Percentiles rank a stretch among this genome's conserved stretches.
Evolutionary conservation across 2,888 invertebrate genomes (phyloP).

Genomic region (Megaustenia siamemsis): DNA sequence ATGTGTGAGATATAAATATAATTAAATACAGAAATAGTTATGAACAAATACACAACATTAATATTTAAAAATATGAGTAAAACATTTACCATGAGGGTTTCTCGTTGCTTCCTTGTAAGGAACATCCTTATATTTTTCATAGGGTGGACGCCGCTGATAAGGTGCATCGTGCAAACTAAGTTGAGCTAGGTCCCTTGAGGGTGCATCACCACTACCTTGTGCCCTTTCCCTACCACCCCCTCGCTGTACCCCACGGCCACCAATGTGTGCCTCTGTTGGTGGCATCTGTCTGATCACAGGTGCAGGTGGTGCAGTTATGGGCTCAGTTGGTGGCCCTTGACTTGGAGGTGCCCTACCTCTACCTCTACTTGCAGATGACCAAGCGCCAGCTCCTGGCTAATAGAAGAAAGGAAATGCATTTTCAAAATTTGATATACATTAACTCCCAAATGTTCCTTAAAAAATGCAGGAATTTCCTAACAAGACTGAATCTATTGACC

Average conservation of each 20-base stretch:
- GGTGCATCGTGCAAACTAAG: neutral
- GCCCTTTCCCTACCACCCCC: conserved; percentile 47
- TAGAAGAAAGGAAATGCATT: neutral
- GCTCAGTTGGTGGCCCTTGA: neutral
- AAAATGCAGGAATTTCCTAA: too few species aligned
- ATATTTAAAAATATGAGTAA: neutral
- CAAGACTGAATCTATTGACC: too few species aligned
- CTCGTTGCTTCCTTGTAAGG: neutral
- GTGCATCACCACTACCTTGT: conserved; percentile 29
- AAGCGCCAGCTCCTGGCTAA: conserved; percentile 34
- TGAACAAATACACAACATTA: neutral
- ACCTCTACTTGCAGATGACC: conserved; percentile 35
- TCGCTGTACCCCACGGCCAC: conserved; percentile 49
- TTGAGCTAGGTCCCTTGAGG: conserved; percentile 38
- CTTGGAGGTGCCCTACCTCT: neutral
- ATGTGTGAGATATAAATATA: too few species aligned
- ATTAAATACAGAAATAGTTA: too few species aligned
- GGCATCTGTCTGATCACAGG: too few species aligned
- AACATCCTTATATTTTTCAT: conserved; percentile 37
- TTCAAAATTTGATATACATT: neutral
- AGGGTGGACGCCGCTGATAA: neutral
- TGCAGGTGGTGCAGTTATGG: neutral
- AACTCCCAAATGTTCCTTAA: neutral
- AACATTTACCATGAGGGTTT: conserved; percentile 1
- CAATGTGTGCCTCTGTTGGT: conserved; percentile 1